These are phyloP conservation scores for Sebastes dallii DNA, from an alignment of 2,797 vertebrate species.

Conservation along the genomic window DNA sequence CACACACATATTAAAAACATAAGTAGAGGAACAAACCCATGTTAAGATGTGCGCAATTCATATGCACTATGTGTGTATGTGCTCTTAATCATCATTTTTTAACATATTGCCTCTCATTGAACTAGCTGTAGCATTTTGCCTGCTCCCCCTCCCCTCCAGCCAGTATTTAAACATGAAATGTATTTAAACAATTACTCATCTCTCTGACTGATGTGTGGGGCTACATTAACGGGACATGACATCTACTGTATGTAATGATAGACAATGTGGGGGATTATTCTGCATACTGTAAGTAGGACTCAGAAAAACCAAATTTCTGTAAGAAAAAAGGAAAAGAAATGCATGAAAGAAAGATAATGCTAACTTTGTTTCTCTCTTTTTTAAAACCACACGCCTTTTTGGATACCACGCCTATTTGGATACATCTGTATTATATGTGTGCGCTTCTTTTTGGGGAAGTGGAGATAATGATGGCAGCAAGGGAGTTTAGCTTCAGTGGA, in stretches of 20 bases:
- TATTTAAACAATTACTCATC: constrained; percentile 81
- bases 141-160: constrained; percentile 70
- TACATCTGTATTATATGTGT: constrained; percentile 61
- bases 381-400: constrained; percentile 61
- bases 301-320: constrained; percentile 76
- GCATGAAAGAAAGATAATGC: constrained; percentile 81
- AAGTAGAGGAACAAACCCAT: constrained; percentile 47
- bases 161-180: constrained; percentile 80
- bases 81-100: constrained; percentile 58
- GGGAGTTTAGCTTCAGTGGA: constrained; percentile 53
- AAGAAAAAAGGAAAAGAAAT: constrained; percentile 57
- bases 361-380: constrained; percentile 69
- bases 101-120: constrained; percentile 72
- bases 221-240: constrained; percentile 70
- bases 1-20: constrained; percentile 36
- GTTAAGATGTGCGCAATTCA: constrained; percentile 49
- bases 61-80: constrained; percentile 70
- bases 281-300: constrained; percentile 77
- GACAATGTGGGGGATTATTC: constrained; percentile 70
- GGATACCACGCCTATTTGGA: constrained; percentile 69
- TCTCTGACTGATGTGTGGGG: constrained; percentile 70
- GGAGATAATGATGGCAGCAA: constrained; percentile 51
- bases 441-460: constrained; percentile 52
- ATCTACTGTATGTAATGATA: constrained; percentile 76
- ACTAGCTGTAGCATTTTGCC: constrained; percentile 83